Evolutionary conservation across 2,888 invertebrate species (phyloP).

Genomic region (Listrodromus nycthemerus): DNA sequence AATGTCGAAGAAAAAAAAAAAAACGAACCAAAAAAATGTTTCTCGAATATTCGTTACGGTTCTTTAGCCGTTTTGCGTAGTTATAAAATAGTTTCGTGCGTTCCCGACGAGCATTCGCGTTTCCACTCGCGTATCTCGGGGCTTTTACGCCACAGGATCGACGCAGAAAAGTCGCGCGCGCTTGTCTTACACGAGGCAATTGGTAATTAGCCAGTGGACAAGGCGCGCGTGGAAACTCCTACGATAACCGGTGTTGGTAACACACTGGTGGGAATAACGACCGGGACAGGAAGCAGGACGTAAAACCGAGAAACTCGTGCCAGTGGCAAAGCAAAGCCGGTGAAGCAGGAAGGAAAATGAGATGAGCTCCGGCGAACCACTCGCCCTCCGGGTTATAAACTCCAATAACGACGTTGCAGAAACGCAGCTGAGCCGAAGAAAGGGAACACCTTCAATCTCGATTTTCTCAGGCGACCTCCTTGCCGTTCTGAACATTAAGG

Average conservation of each 20-base stretch:
- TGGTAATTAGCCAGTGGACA: conserved; percentile 15
- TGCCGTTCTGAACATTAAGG: not conserved
- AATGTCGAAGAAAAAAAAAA: not conserved
- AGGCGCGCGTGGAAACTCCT: not conserved
- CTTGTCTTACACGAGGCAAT: not conserved
- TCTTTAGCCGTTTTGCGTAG: not conserved
- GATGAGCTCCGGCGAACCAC: conserved; percentile 11
- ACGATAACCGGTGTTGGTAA: not conserved
- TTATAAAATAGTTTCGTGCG: not conserved
- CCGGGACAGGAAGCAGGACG: conserved; percentile 23
- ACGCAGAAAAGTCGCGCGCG: not conserved
- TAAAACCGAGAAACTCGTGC: not conserved
- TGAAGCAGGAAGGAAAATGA: conserved; percentile 26
- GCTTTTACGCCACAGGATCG: not conserved
- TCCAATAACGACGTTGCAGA: conserved; percentile 40
- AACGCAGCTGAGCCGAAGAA: not conserved
- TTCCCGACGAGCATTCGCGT: not conserved
- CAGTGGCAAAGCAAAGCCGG: not conserved
- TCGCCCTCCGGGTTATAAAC: conserved; percentile 21
- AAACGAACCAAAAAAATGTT: not conserved
- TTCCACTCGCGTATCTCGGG: not conserved
- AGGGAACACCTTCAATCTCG: conserved; percentile 13
- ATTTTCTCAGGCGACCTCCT: conserved; percentile 9
- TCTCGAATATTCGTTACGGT: not conserved
- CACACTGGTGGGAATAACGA: not conserved